Conservation (phyloP, 2,888 invertebrate genomes). For the Malacosoma neustria region DNA sequence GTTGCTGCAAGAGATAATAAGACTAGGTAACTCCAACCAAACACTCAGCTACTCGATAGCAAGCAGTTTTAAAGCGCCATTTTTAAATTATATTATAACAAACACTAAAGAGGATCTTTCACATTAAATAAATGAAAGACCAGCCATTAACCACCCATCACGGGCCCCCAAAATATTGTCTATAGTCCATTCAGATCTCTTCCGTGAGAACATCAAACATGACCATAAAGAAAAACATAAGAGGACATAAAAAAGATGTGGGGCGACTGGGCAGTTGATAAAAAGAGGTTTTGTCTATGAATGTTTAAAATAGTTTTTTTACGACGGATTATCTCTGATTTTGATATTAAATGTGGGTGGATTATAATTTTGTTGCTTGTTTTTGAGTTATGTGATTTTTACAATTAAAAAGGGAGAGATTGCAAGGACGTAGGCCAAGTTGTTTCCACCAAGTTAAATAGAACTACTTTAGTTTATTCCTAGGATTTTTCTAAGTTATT, state of each 20-base stretch:
- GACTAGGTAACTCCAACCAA: no score
- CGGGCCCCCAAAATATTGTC: neutral
- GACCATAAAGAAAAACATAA: conserved; percentile 51
- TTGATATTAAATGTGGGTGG: conserved; percentile 33
- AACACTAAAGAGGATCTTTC: no score
- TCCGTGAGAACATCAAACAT: conserved; percentile 70
- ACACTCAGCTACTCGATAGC: no score
- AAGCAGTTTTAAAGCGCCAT: no score
- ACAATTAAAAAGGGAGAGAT: no score
- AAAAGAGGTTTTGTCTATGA: neutral
- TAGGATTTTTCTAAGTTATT: no score
- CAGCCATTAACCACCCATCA: conserved; percentile 6
- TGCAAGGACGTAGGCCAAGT: no score
- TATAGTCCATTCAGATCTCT: conserved; percentile 55
- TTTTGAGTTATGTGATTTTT: neutral
- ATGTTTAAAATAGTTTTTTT: conserved; percentile 13
- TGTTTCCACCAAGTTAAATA: no score
- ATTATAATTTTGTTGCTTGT: neutral
- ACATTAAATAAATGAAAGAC: conserved; percentile 7
- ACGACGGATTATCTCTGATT: conserved; percentile 42
- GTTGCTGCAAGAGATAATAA: no score
- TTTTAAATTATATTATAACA: no score
- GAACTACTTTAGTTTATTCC: no score
- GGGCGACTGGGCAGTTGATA: conserved; percentile 61
- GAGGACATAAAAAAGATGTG: conserved; percentile 52